phyloP scores from a whole-genome alignment of 2,888 invertebrate species.

The Lasioglossum figueresi region DNA sequence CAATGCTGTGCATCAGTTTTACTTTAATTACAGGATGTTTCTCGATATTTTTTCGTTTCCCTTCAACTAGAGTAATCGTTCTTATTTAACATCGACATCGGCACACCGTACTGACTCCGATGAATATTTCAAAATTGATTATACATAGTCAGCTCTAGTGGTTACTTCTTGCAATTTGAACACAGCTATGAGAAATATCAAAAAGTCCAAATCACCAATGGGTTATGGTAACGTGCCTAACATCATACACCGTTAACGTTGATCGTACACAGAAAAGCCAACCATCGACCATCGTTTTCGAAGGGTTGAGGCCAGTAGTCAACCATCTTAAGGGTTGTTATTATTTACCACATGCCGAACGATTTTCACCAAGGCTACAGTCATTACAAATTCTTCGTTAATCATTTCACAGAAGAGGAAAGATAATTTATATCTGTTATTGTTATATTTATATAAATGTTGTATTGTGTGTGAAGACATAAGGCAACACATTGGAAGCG shows the following conservation, averaged over 20 bases:
- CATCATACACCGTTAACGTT: not conserved
- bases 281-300: not conserved
- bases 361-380: not conserved
- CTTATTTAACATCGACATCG: not conserved
- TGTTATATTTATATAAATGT: too few relatives aligned
- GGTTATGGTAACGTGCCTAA: not conserved
- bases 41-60: not conserved
- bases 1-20: constrained; percentile 37
- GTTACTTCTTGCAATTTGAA: not conserved
- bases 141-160: not conserved
- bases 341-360: not conserved
- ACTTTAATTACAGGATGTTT: constrained; percentile 47
- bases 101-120: not conserved
- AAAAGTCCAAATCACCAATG: not conserved
- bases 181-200: not conserved
- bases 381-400: not conserved
- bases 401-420: too few relatives aligned
- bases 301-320: not conserved
- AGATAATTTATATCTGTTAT: not conserved
- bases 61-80: not conserved
- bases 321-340: not conserved
- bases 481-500: too few relatives aligned
- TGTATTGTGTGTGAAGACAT: too few relatives aligned
- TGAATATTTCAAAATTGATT: not conserved
- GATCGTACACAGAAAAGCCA: not conserved